Evolutionary conservation across 2,888 invertebrate genomes (phyloP), one percentile per base, ranked within the genome.

Genomic region (Quadroppia sp.): DNA sequence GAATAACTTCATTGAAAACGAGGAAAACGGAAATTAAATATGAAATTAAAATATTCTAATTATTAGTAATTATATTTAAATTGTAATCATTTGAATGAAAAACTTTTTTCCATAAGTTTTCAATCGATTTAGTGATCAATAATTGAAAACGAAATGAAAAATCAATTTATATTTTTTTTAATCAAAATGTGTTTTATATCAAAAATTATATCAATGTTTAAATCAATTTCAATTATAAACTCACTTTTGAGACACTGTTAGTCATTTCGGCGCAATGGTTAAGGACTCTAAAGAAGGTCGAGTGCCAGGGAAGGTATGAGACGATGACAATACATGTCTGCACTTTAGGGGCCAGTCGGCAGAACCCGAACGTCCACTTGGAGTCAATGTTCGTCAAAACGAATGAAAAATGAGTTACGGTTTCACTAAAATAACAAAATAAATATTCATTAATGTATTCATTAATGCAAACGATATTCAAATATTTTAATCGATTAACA

Each of bases 281-380:
- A 81, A 94, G 85, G 81, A 93, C 87, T 74, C 82, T 91, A 86
- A 92, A 94, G 86, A 98, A 97, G 80, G 90, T 90, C 84, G 95
- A 94, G 82, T 95, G 95, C 96, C 96, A 98, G 79, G 96, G 96
- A 80, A 97, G 86, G 82, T 90, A 91, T 81, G 84, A 85, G 73
- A 85, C 77, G 30, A 85, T 81, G 78, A 85, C 84, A 11, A 85
- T 79, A 76, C 94, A 91, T 25, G 91, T 90, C 81, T 92, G 89
- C 30, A 90, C 88, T 82, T 90, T 90, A 6, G 95, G 92, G 82
- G 96, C 93, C 83, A 94, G 94, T 32, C 98, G 89, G 83, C 96
- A 97, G 84, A 94, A 98, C 78, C 97, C 97, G 86, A 94, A 99
- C 50, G 94, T 94, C 88, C 94, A 97, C 85, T 94, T 94, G 32